Conservation (phyloP, 2,888 invertebrate species). For the Steromphala cineraria region DNA sequence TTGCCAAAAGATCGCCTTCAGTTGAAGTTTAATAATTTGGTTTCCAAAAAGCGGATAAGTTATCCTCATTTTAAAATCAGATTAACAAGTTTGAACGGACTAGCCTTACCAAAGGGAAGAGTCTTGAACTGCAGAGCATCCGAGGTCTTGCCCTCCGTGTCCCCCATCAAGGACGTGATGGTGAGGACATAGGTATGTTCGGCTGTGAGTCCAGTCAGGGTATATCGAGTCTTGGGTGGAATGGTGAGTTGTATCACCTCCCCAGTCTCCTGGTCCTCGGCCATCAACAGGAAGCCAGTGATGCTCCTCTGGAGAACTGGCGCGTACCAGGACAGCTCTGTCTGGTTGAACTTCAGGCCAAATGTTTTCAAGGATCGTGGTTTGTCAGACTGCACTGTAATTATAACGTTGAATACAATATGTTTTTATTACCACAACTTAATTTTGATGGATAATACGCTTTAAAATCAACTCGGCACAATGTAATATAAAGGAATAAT, state of each 20-base stretch:
- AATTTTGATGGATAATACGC: too few species aligned
- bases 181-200: neutral
- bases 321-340: neutral
- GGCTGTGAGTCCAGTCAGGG: neutral
- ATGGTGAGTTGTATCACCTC: neutral
- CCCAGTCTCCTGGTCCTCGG: neutral
- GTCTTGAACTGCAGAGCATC: neutral
- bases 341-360: neutral
- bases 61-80: too few species aligned
- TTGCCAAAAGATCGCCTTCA: too few species aligned
- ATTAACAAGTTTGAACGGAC: too few species aligned
- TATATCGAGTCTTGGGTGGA: neutral
- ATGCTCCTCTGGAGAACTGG: neutral
- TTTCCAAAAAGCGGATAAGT: too few species aligned
- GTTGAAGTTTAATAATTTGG: too few species aligned
- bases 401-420: too few species aligned
- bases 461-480: too few species aligned
- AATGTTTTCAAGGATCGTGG: neutral
- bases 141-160: neutral
- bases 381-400: neutral
- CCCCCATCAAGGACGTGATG: neutral
- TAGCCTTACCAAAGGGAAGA: neutral
- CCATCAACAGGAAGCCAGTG: neutral
- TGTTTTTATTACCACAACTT: too few species aligned
- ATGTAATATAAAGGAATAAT: too few species aligned